Percentiles rank a stretch among this genome's conserved stretches.
Evolutionary conservation across 2,797 vertebrate species (phyloP).

Genomic region (Hafferia zeledoni): DNA sequence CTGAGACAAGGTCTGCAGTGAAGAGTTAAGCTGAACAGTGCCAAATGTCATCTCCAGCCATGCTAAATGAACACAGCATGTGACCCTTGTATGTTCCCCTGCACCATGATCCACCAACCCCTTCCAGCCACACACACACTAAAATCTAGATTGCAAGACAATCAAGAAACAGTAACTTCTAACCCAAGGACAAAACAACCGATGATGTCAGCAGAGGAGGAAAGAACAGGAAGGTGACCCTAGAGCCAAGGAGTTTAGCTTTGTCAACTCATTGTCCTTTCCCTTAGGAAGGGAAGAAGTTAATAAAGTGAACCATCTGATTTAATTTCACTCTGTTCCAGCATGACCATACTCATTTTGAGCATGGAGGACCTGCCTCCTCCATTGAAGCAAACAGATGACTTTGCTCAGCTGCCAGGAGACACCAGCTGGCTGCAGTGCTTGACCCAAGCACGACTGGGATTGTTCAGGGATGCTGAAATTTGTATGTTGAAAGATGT

Average conservation of each 20-base stretch:
- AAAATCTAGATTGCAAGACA: neutral
- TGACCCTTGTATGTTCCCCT: neutral
- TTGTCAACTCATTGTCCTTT: neutral
- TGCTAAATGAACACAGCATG: neutral
- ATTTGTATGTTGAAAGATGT: neutral
- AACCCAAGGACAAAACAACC: neutral
- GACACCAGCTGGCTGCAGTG: neutral
- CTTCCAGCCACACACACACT: rapidly evolving
- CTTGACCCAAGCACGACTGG: rapidly evolving
- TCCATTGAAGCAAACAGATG: neutral
- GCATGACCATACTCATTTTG: neutral
- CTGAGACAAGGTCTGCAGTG: neutral
- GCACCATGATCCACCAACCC: rapidly evolving
- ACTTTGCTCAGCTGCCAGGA: neutral
- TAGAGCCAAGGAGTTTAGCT: neutral
- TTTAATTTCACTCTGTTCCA: neutral
- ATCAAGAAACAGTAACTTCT: neutral
- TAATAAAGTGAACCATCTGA: neutral
- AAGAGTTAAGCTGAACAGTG: neutral
- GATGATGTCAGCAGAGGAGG: neutral
- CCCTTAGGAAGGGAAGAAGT: neutral
- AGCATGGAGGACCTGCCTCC: neutral
- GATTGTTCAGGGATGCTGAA: neutral
- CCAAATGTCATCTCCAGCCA: neutral
- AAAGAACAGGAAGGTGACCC: neutral